These are phyloP conservation scores for Melanotaenia boesemani DNA, from an alignment of 2,797 vertebrate species.

Conservation along the genomic window DNA sequence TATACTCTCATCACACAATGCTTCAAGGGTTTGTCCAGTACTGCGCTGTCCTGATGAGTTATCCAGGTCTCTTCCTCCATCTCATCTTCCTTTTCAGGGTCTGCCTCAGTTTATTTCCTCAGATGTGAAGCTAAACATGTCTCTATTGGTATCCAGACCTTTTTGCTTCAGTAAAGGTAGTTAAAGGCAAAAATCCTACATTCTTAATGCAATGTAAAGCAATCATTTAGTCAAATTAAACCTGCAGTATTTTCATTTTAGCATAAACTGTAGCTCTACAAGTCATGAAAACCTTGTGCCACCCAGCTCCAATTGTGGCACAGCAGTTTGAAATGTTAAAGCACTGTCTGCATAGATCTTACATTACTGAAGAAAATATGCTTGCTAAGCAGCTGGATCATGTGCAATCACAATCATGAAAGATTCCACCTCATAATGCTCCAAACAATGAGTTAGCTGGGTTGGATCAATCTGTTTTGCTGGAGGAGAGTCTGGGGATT, in stretches of 20 bases:
- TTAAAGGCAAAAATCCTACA: background rate
- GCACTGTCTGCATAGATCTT: background rate
- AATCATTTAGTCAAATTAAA: background rate
- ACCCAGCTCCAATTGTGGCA: background rate
- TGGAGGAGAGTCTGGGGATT: no score
- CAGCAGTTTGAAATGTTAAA: background rate
- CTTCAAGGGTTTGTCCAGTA: slow-evolving; percentile 60
- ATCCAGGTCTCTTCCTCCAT: slow-evolving; percentile 39
- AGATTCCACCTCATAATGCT: background rate
- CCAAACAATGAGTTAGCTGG: background rate
- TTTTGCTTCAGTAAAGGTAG: background rate
- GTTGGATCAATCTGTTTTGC: background rate
- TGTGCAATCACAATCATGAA: background rate
- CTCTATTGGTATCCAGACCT: background rate
- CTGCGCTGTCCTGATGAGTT: slow-evolving; percentile 65
- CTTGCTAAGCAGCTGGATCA: background rate
- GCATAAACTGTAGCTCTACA: background rate
- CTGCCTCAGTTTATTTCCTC: slow-evolving; percentile 7
- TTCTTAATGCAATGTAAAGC: background rate
- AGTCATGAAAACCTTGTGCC: background rate
- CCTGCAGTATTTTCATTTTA: background rate
- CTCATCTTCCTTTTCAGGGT: slow-evolving; percentile 37
- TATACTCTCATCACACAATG: slow-evolving; percentile 61
- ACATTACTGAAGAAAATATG: background rate
- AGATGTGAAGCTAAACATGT: background rate